These are phyloP conservation scores for Pedetes capensis DNA, from an alignment of 2,113 vertebrate genomes.

Conservation along the genomic window DNA sequence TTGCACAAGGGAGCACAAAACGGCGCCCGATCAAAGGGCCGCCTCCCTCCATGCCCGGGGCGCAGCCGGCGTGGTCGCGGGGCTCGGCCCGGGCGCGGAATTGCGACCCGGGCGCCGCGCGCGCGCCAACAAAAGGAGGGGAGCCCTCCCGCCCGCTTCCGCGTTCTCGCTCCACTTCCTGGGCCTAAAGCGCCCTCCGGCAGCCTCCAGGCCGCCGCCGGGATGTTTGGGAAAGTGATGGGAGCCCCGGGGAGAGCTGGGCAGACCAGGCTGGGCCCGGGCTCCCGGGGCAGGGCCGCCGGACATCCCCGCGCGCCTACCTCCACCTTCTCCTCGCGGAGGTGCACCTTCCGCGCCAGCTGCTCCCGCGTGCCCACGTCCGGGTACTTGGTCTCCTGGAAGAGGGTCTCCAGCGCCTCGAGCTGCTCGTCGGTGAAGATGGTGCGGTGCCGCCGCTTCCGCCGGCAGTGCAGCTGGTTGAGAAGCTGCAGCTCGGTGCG, in stretches of 20 bases:
- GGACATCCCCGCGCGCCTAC: slow-evolving; percentile 76
- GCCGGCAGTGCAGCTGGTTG: slow-evolving; percentile 96
- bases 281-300: rapidly evolving
- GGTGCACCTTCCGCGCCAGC: slow-evolving; percentile 96
- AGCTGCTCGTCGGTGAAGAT: slow-evolving; percentile 99
- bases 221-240: not conserved
- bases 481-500: slow-evolving; percentile 96
- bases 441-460: slow-evolving; percentile 95
- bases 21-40: not conserved
- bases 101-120: not conserved
- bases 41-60: rapidly evolving
- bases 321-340: slow-evolving; percentile 99
- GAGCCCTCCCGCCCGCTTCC: not conserved
- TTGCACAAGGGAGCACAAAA: not conserved
- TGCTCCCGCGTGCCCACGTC: slow-evolving; percentile 97
- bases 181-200: slow-evolving; percentile 56
- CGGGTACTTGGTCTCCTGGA: slow-evolving; percentile 98
- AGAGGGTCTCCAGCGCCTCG: slow-evolving; percentile 96
- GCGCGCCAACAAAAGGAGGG: not conserved
- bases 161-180: slow-evolving; percentile 5
- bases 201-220: not conserved
- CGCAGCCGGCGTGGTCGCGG: not conserved
- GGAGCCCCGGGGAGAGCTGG: not conserved
- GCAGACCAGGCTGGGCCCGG: not conserved
- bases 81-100: not conserved